Evolutionary conservation across 2,113 vertebrate genomes (phyloP).

Genomic region (Petroica traversi): DNA sequence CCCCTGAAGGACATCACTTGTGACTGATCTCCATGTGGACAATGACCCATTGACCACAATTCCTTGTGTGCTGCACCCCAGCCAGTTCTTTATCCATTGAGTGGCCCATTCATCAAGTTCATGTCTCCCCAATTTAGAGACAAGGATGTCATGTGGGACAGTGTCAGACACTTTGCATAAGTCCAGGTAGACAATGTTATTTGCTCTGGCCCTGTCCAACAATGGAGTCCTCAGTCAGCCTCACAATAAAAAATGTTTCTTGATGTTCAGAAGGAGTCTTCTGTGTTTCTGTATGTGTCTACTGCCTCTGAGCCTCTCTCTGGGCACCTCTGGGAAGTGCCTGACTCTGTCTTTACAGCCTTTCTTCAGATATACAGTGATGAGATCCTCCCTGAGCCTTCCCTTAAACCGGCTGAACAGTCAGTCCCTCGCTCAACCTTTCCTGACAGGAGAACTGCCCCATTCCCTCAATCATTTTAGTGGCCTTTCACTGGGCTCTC

Average conservation of each 20-base stretch:
- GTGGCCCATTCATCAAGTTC: rapidly evolving
- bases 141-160: not conserved
- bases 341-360: not conserved
- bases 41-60: not conserved
- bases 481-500: not conserved
- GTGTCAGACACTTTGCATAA: not conserved
- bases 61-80: not conserved
- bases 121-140: not conserved
- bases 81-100: not conserved
- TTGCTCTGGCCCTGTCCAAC: not conserved
- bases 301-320: not conserved
- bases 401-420: not conserved
- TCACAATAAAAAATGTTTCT: not conserved
- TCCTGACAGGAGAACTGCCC: not conserved
- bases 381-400: not conserved
- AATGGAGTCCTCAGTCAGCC: not conserved
- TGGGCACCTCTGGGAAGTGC: not conserved
- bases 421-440: not conserved
- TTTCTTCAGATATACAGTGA: not conserved
- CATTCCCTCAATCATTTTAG: not conserved
- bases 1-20: not conserved
- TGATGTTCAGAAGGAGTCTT: not conserved
- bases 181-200: not conserved
- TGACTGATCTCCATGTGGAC: not conserved
- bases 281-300: not conserved